Evolutionary conservation across 2,113 vertebrate genomes (phyloP).

Genomic region (Crocuta crocuta): DNA sequence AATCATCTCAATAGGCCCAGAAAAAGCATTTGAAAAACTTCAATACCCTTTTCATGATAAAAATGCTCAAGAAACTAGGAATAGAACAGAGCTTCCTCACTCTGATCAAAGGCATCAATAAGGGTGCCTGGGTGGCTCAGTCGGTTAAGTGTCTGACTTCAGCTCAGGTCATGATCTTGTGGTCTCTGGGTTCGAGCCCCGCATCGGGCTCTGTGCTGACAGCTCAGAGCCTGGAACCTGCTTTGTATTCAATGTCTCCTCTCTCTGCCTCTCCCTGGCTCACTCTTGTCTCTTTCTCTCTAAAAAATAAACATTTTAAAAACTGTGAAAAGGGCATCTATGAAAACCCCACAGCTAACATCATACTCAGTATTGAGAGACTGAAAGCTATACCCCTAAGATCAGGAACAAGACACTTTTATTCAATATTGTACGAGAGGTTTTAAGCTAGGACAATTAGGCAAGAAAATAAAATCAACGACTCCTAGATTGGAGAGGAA

Average conservation of each 20-base stretch:
- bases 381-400: slow-evolving; percentile 25
- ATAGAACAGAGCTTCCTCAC: slow-evolving; percentile 45
- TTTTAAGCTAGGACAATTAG: slow-evolving; percentile 4
- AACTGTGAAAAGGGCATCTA: background rate
- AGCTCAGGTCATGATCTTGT: no score
- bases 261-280: no score
- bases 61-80: slow-evolving; percentile 28
- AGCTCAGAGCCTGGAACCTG: no score
- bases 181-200: no score
- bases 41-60: slow-evolving; percentile 30
- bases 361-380: background rate
- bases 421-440: background rate
- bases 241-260: no score
- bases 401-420: slow-evolving; percentile 19
- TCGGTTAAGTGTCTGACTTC: no score
- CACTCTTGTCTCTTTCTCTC: no score
- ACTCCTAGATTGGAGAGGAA: background rate
- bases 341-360: slow-evolving; percentile 42
- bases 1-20: background rate
- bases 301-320: no score
- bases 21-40: slow-evolving; percentile 48
- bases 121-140: no score
- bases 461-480: slow-evolving; percentile 50
- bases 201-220: no score
- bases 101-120: slow-evolving; percentile 5